Evolutionary conservation across 2,797 vertebrate genomes (phyloP).

Genomic region (Galago senegalensis): DNA sequence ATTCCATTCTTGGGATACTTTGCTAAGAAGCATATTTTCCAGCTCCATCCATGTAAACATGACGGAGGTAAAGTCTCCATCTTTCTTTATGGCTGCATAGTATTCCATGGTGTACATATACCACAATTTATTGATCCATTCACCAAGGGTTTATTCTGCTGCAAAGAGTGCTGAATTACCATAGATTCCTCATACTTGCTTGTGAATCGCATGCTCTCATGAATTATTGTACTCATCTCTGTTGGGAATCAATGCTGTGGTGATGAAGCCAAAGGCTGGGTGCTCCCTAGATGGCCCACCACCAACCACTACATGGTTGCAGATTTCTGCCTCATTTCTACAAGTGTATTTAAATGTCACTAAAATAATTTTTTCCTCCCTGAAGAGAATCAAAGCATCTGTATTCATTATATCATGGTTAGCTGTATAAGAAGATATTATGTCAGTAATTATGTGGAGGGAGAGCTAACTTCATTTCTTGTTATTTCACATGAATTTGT

Average conservation of each 20-base stretch:
- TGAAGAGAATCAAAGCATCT: background rate
- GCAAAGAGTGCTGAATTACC: background rate
- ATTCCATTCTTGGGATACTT: too few species aligned
- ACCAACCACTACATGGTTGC: background rate
- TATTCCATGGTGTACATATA: too few species aligned
- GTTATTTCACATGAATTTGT: background rate
- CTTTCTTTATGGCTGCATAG: too few species aligned
- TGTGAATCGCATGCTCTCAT: background rate
- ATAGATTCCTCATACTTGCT: background rate
- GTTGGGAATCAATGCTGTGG: accelerated
- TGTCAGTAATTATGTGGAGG: background rate
- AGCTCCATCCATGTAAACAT: too few species aligned
- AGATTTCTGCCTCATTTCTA: background rate
- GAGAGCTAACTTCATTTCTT: background rate
- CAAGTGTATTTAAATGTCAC: background rate
- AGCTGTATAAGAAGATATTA: background rate
- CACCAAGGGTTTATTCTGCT: background rate
- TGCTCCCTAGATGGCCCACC: background rate
- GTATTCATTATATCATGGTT: background rate
- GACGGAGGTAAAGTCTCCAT: too few species aligned
- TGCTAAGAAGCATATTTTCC: too few species aligned
- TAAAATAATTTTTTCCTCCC: background rate
- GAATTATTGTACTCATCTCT: background rate
- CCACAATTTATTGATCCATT: too few species aligned
- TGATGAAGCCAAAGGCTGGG: background rate